A percentile compares a stretch with the other conserved stretches of the same genome.
Evolutionary conservation across 2,113 vertebrate species (phyloP).

Genomic region (Ailurus styani): DNA sequence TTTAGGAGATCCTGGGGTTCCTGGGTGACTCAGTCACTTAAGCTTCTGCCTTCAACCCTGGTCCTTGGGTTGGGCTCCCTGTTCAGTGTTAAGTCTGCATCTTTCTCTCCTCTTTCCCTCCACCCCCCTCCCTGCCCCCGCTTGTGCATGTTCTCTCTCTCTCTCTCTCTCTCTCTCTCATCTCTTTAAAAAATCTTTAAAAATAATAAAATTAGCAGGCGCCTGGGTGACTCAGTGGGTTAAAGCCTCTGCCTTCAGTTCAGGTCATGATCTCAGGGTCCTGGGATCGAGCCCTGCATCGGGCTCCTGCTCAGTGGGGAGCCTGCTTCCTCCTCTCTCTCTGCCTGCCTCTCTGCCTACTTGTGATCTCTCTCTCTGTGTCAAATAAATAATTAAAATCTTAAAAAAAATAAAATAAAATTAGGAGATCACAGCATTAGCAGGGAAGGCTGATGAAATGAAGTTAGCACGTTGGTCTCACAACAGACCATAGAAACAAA

Average conservation of each 20-base stretch:
- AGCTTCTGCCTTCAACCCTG: background rate
- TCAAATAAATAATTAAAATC: background rate
- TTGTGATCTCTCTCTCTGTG: no score
- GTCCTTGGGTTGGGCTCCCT: background rate
- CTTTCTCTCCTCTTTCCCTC: background rate
- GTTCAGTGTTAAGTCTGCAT: background rate
- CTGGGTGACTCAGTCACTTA: background rate
- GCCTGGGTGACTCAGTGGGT: no score
- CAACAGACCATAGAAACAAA: background rate
- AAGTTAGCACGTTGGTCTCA: background rate
- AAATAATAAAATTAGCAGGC: background rate
- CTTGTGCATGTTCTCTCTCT: background rate
- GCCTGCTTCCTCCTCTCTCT: no score
- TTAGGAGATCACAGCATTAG: background rate
- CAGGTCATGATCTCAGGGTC: no score
- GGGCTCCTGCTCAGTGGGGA: no score
- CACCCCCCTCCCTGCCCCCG: fast-evolving
- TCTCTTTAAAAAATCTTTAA: no score
- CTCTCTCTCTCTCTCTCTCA: background rate
- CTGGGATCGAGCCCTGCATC: no score
- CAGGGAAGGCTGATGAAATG: background rate
- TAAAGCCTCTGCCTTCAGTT: no score
- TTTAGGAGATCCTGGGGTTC: background rate
- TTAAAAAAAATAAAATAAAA: background rate
- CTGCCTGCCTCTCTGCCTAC: no score